These are phyloP conservation scores for Eciton burchellii DNA, from an alignment of 1,140 invertebrate genomes.

Conservation along the genomic window DNA sequence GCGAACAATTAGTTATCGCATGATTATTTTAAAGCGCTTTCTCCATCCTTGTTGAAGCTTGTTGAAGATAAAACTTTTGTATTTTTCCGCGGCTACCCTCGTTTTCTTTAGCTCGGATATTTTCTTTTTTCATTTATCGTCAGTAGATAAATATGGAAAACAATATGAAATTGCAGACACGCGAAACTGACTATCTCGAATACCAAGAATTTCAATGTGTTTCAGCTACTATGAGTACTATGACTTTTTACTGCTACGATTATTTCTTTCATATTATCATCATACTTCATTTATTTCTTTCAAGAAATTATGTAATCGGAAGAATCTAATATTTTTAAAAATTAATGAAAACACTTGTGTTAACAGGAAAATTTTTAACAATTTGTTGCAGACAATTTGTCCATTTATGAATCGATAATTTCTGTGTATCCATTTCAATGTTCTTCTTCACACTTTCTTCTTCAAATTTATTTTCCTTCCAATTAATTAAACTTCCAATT, in stretches of 20 bases:
- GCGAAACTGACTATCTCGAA: too few species aligned
- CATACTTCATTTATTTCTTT: too few species aligned
- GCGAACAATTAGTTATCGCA: background rate
- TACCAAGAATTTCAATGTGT: too few species aligned
- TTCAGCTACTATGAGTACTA: too few species aligned
- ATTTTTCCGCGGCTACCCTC: conserved; percentile 48
- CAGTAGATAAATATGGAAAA: conserved; percentile 53
- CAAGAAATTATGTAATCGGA: too few species aligned
- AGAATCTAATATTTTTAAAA: too few species aligned
- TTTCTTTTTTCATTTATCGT: conserved; percentile 54
- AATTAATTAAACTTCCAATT: background rate
- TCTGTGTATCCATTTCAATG: background rate
- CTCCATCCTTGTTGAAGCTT: background rate
- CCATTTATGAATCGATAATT: background rate
- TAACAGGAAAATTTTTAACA: background rate
- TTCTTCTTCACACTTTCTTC: background rate
- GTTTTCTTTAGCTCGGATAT: background rate
- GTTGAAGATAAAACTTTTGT: conserved; percentile 60
- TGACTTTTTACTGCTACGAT: too few species aligned
- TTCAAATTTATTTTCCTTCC: background rate
- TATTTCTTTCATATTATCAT: too few species aligned
- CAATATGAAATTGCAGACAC: conserved; percentile 11
- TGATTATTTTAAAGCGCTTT: conserved; percentile 10
- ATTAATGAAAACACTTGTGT: too few species aligned
- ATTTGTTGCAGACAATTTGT: background rate